Percentiles rank a stretch among this genome's conserved stretches.
Evolutionary conservation across 1,140 invertebrate species (phyloP).

Genomic region (Trichogramma pretiosum): DNA sequence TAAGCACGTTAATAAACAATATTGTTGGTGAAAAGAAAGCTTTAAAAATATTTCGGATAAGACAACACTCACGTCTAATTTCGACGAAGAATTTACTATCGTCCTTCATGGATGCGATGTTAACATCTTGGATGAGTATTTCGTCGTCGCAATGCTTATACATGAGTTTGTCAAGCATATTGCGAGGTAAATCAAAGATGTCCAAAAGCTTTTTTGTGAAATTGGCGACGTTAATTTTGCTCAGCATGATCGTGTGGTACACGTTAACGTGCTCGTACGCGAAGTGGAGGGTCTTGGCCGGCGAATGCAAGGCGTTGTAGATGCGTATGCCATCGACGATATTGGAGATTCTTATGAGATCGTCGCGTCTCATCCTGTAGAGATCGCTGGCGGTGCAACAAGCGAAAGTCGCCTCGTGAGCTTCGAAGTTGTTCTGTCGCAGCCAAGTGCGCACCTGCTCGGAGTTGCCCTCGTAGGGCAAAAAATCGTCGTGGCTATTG

Average conservation of each 20-base stretch:
- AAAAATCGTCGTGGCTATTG: too few species aligned
- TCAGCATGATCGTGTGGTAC: neutral
- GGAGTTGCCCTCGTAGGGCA: constrained; percentile 53
- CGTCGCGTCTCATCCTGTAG: constrained; percentile 74
- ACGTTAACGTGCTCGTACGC: constrained; percentile 51
- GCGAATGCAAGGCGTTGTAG: constrained; percentile 78
- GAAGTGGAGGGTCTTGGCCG: constrained; percentile 69
- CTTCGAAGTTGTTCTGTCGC: constrained; percentile 65
- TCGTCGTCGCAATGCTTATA: too few species aligned
- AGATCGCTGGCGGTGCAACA: constrained; percentile 84
- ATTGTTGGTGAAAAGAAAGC: neutral
- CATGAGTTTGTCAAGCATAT: too few species aligned
- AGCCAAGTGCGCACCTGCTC: constrained; percentile 73
- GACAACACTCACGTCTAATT: constrained; percentile 21
- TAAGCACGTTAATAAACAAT: neutral
- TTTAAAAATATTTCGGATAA: neutral
- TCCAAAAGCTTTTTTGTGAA: too few species aligned
- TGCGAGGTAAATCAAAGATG: too few species aligned
- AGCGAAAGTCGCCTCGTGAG: constrained; percentile 65
- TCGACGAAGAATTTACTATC: constrained; percentile 56
- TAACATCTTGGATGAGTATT: constrained; percentile 68
- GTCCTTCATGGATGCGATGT: constrained; percentile 58
- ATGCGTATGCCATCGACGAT: constrained; percentile 83
- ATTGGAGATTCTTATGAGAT: constrained; percentile 89
- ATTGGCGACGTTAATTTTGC: neutral